Conservation (phyloP, 2,113 vertebrate genomes). For the Bambusicola thoracicus region DNA sequence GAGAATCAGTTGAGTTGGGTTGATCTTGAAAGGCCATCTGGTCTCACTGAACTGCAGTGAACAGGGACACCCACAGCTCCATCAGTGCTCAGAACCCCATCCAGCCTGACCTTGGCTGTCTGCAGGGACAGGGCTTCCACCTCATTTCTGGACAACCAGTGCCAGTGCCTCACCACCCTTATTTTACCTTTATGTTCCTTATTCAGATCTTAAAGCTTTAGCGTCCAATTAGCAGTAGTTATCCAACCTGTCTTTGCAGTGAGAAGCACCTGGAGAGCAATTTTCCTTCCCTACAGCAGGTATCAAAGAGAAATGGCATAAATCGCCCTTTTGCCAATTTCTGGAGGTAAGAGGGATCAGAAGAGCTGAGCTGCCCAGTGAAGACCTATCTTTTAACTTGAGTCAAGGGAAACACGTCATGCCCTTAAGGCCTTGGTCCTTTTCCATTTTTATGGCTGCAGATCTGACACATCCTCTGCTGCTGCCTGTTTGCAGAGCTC, state of each 20-base stretch:
- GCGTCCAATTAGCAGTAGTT: accelerated
- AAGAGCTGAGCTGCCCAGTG: not conserved
- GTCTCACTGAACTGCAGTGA: no score
- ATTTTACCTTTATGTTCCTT: not conserved
- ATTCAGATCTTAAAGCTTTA: not conserved
- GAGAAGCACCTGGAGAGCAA: not conserved
- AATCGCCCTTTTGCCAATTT: not conserved
- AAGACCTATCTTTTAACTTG: not conserved
- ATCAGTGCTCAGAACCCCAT: no score
- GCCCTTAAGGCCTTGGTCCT: not conserved
- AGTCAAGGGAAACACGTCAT: accelerated
- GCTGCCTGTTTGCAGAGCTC: not conserved
- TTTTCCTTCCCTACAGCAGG: not conserved
- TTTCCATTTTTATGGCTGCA: not conserved
- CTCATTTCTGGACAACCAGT: no score
- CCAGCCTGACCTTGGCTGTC: no score
- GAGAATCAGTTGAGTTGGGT: no score
- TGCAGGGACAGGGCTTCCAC: no score
- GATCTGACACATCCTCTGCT: accelerated
- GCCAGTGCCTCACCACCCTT: no score
- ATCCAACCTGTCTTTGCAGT: not conserved
- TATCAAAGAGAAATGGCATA: not conserved
- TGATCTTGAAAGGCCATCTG: no score
- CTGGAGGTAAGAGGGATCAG: not conserved
- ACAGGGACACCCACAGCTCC: no score